Percentiles rank a stretch among this genome's conserved stretches.
phyloP scores from a whole-genome alignment of 2,888 invertebrate genomes.

The Chirona hameri region DNA sequence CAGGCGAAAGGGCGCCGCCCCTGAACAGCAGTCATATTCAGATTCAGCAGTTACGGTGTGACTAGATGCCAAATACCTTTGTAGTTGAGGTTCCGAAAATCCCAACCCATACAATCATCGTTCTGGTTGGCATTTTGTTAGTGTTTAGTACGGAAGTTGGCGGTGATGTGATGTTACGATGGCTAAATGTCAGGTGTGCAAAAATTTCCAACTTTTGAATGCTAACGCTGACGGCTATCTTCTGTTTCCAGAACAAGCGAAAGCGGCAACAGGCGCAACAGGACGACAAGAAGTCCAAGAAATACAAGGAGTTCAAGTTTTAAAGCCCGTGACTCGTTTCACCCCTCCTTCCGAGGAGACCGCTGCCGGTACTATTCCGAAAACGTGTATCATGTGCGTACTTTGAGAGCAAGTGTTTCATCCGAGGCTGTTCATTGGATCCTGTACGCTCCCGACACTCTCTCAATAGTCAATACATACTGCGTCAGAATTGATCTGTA shows the following conservation, averaged over 20 bases:
- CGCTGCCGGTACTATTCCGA: background rate
- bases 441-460: background rate
- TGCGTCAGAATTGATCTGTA: background rate
- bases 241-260: conserved; percentile 72
- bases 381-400: background rate
- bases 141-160: too few species aligned
- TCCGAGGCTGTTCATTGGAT: background rate
- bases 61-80: too few species aligned
- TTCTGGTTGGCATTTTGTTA: background rate
- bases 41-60: too few species aligned
- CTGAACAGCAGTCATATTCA: too few species aligned
- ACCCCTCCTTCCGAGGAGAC: background rate
- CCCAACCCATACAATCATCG: too few species aligned
- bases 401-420: background rate
- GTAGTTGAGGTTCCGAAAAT: too few species aligned
- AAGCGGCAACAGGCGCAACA: conserved; percentile 77
- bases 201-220: background rate
- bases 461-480: background rate
- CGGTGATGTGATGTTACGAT: too few species aligned
- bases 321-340: background rate
- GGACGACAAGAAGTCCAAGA: conserved; percentile 82
- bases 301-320: conserved; percentile 98
- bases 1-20: too few species aligned
- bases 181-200: too few species aligned
- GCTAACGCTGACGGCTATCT: background rate